These are phyloP conservation scores for Metalampra italica DNA, from an alignment of 2,888 invertebrate genomes.

Conservation along the genomic window DNA sequence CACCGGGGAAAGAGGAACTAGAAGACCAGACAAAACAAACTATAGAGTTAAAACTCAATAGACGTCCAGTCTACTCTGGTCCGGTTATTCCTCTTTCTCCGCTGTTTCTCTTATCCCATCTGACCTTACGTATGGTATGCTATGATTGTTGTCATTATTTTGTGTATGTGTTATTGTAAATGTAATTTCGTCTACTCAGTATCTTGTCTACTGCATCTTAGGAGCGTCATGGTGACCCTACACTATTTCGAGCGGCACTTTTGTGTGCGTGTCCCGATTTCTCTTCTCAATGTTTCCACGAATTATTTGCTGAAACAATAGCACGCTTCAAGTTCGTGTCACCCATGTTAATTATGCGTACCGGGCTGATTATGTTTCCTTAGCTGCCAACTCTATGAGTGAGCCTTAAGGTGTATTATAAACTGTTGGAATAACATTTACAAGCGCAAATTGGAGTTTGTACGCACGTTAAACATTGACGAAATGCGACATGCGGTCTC, in stretches of 20 bases:
- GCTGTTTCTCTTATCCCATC: too few relatives aligned
- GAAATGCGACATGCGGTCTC: slow-evolving; percentile 59
- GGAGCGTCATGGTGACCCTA: slow-evolving; percentile 30
- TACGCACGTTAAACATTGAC: slow-evolving; percentile 50
- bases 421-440: slow-evolving; percentile 1
- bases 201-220: too few relatives aligned
- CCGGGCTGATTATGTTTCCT: background rate
- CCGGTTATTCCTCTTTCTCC: too few relatives aligned
- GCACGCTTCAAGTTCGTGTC: slow-evolving; percentile 55
- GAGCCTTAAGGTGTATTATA: slow-evolving; percentile 28
- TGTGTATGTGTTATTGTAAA: too few relatives aligned
- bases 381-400: slow-evolving; percentile 15
- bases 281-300: slow-evolving; percentile 58
- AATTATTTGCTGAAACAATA: slow-evolving; percentile 76
- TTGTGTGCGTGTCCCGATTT: slow-evolving; percentile 61
- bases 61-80: too few relatives aligned
- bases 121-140: too few relatives aligned
- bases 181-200: too few relatives aligned
- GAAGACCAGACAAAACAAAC: too few relatives aligned
- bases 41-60: too few relatives aligned
- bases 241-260: slow-evolving; percentile 48
- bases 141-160: too few relatives aligned
- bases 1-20: too few relatives aligned
- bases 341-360: slow-evolving; percentile 4
- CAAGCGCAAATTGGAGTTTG: slow-evolving; percentile 28